Evolutionary conservation across 2,113 vertebrate genomes (phyloP), one percentile per base, ranked within the genome.

Genomic region (Peromyscus leucopus): DNA sequence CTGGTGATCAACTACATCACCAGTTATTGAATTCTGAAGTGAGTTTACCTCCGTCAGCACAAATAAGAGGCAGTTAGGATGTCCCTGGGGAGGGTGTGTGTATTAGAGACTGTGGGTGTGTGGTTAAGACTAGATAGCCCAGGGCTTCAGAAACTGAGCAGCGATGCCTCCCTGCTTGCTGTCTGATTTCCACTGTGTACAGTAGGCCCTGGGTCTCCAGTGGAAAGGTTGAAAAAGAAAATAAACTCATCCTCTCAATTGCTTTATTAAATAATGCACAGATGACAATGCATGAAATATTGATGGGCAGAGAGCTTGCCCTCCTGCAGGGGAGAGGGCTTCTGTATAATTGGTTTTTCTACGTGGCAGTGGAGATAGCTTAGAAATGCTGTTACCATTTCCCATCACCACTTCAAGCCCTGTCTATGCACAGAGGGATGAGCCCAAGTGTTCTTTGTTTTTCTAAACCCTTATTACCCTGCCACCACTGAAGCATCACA

Each of bases 231-330:
- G 91, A 95, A 83, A 95, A 96, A 90, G 36, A 97, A 93, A 97
- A 95, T 96, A 96, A 96, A 88, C 90, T 96, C 57, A 48, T 91
- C 74, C 69, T 86, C 76, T 97, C 88, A 72, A 86, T 95, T 96
- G 95, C 96, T 95, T 96, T 95, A 95, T 96, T 97, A 96, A 97
- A 96, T 97, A 97, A 97, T 96, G 96, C 93, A 93, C 96, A 86
- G 97, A 96, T 87, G 96, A 98, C 95, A 89, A 92, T 1, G 33
- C 59, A 95, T 96, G 39, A 98, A 97, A 90, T 96, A 88, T 85
- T 95, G 92, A 95, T 96, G 82, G 69, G 39, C 2, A 78, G 79
- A 96, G 93, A 97, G 55, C 21, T 93, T 2, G 8, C 93, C 96
- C 76, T 88, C 71, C 95, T 83, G 90, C 90, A 57, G 63, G 94